Percentiles rank a stretch among this genome's conserved stretches.
phyloP scores from a whole-genome alignment of 2,113 vertebrate species.

The Ptychochromis oligacanthus region DNA sequence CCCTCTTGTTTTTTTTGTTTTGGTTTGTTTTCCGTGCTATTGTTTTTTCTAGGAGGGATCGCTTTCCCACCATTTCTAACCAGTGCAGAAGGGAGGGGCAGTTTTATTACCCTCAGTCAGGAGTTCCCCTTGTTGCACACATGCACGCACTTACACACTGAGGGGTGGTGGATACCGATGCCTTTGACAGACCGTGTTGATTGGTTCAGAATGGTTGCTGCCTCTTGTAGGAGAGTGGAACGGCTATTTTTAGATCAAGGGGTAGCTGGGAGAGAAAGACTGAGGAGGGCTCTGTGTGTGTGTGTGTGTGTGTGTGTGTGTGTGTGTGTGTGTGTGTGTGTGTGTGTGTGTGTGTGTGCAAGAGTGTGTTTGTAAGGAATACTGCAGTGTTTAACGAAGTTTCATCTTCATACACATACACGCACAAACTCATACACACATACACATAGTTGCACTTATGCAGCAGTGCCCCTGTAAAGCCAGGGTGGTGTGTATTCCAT shows the following conservation, averaged over 20 bases:
- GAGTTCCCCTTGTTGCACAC: constrained; percentile 69
- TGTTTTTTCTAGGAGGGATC: constrained; percentile 51
- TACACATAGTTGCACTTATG: constrained; percentile 58
- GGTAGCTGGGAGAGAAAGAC: constrained; percentile 79
- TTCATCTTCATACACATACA: constrained; percentile 48
- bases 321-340: constrained; percentile 35
- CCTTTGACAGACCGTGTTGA: constrained; percentile 80
- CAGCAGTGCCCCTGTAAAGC: constrained; percentile 70
- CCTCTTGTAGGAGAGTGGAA: constrained; percentile 79
- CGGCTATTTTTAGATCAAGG: constrained; percentile 83
- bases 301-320: constrained; percentile 40
- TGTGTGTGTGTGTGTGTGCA: constrained; percentile 37
- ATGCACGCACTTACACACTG: constrained; percentile 19
- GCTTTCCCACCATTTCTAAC: constrained; percentile 16
- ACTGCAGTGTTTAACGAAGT: constrained; percentile 80
- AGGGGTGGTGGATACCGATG: constrained; percentile 67
- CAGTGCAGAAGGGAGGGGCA: constrained; percentile 38
- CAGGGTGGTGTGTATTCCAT: constrained; percentile 58
- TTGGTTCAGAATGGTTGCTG: constrained; percentile 82
- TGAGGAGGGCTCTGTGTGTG: constrained; percentile 60
- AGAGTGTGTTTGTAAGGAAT: constrained; percentile 60
- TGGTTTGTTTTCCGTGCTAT: constrained; percentile 4
- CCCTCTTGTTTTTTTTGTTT: constrained; percentile 2
- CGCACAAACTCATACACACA: constrained; percentile 21
- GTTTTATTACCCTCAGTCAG: constrained; percentile 67